Percentiles rank a stretch among this genome's conserved stretches.
Conservation (phyloP, 2,888 invertebrate species). For the Steinernema hermaphroditum region DNA sequence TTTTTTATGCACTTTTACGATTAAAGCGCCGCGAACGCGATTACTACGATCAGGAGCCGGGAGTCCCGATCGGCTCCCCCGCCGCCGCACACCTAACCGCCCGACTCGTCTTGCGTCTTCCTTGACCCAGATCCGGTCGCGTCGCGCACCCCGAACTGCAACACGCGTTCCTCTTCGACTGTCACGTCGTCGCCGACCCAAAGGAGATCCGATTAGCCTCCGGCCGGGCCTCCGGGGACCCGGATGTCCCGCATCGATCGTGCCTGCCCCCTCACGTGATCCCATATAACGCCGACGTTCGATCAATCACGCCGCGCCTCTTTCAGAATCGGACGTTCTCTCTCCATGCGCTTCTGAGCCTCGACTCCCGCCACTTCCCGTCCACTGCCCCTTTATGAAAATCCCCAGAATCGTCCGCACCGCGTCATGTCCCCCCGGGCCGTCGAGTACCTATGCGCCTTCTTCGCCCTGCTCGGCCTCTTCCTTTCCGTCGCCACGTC, state of each 20-base stretch:
- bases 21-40: constrained; percentile 20
- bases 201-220: background rate
- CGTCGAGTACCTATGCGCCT: background rate
- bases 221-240: no score
- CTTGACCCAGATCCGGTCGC: constrained; percentile 17
- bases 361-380: background rate
- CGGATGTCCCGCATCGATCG: background rate
- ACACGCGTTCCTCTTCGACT: constrained; percentile 19
- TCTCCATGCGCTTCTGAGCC: background rate
- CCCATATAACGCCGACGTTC: constrained; percentile 11
- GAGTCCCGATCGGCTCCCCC: constrained; percentile 9
- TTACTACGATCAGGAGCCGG: constrained; percentile 19
- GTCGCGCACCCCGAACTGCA: constrained; percentile 11
- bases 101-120: background rate
- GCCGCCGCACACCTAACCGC: background rate
- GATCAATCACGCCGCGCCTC: background rate
- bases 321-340: no score
- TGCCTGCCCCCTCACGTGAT: constrained; percentile 12
- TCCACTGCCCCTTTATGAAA: constrained; percentile 13
- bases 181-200: constrained; percentile 23
- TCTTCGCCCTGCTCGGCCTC: background rate
- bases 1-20: constrained; percentile 26
- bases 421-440: background rate
- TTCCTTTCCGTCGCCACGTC: background rate
- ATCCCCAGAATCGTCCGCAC: background rate